Evolutionary conservation across 2,113 vertebrate genomes (phyloP), one percentile per base, ranked within the genome.

Genomic region (Pygathrix nemaeus): DNA sequence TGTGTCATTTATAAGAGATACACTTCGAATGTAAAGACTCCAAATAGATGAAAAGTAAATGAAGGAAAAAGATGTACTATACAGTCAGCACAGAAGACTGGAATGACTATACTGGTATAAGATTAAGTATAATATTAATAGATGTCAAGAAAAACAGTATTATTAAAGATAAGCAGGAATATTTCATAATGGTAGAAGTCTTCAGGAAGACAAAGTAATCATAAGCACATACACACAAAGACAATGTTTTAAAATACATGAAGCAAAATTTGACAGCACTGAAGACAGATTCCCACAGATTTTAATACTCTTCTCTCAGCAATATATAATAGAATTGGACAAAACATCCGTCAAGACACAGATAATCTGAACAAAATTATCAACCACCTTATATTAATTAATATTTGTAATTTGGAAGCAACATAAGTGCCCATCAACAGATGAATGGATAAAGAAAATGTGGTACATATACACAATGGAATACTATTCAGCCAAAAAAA

Each of bases 11-110:
- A 11, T 68, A 88, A 88, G n/a, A 84, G 21, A 59, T 45, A 6
- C 2, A 45, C 55, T 94, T 87, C 70, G 55, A 96, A 92, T 38
- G 85, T 76, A 79, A 93, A 85, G 48, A 85, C 55, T 85, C 40
- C 70, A 80, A 80, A 23, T 0, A 83, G 14, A 21, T 35, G 78
- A 35, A 85, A 83, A 81, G 20, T 66, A 90, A 82, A 87, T 30
- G 55, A 82, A 95, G 43, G 79, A 76, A 81, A 75, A 81, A 20
- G 32, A 94, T 72, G 6, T 73, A 10, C 10, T 35, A 61, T 20
- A 70, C 16, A 90, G 48, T n/a, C 43, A 91, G 38, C n/a, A 64
- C 48, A 52, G 73, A 95, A 97, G 1, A 59, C 38, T 78, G 13
- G 13, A 93, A 52, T 72, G 61, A 68, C 25, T 23, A 25, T 38